Evolutionary conservation across 1,140 invertebrate genomes (phyloP).

Genomic region (Acarapis woodi): DNA sequence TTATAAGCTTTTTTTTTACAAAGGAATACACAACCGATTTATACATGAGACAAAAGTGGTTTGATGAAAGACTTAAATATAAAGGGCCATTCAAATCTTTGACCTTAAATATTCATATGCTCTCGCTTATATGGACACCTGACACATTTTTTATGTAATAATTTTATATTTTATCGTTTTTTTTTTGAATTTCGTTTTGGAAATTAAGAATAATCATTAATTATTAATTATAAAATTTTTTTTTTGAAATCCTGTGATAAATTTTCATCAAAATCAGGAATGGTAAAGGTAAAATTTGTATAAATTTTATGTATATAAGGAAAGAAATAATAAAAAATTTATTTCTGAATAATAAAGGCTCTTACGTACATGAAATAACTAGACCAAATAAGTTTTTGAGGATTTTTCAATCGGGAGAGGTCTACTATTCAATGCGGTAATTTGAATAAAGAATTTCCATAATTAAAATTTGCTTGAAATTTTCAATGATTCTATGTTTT

Average conservation of each 20-base stretch:
- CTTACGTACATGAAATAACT: conserved; percentile 53
- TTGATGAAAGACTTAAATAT: conserved; percentile 13
- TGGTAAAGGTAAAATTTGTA: neutral
- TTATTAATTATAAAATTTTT: neutral
- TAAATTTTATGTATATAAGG: conserved; percentile 3
- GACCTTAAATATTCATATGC: conserved; percentile 14
- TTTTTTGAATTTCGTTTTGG: too few relatives aligned
- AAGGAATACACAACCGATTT: conserved; percentile 15
- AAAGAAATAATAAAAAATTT: conserved; percentile 15
- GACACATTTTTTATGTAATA: conserved; percentile 13
- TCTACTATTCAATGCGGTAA: conserved; percentile 80
- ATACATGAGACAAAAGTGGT: conserved; percentile 15
- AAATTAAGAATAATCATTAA: neutral
- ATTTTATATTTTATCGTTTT: too few relatives aligned
- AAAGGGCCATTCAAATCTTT: conserved; percentile 10
- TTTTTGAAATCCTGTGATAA: too few relatives aligned
- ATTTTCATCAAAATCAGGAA: too few relatives aligned
- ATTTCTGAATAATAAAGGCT: conserved; percentile 20
- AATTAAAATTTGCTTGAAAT: neutral
- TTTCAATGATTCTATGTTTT: neutral
- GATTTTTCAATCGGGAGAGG: conserved; percentile 46
- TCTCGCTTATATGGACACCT: conserved; percentile 15
- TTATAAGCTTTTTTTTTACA: conserved; percentile 1
- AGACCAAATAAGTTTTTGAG: conserved; percentile 73
- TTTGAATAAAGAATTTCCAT: neutral